A percentile compares a stretch with the other conserved stretches of the same genome.
Evolutionary conservation across 37 sponge, comb jelly and placozoan species (phyloP).

Genomic region (Halichondria panicea): DNA sequence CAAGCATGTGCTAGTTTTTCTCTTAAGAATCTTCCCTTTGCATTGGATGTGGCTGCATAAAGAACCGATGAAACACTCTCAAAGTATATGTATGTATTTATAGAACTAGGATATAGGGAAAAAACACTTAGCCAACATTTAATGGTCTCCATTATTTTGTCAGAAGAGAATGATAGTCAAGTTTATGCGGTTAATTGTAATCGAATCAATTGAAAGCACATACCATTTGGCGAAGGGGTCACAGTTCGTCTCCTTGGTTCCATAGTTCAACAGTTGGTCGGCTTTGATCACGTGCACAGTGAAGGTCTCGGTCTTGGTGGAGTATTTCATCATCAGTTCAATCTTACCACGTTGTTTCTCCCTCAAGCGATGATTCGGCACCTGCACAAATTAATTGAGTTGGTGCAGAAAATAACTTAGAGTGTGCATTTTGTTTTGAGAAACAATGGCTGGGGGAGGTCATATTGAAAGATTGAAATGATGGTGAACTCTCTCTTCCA

Average conservation of each 20-base stretch:
- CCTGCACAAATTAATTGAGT: conserved; percentile 1
- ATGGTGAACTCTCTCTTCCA: not conserved
- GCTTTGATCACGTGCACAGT: conserved; percentile 11
- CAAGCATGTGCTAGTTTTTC: not conserved
- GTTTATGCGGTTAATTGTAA: too few species aligned
- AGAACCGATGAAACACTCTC: too few species aligned
- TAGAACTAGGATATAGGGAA: too few species aligned
- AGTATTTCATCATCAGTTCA: conserved; percentile 21
- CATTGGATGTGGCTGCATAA: conserved; percentile 1
- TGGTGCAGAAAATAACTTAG: not conserved
- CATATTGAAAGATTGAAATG: not conserved
- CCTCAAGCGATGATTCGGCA: not conserved
- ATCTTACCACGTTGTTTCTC: conserved; percentile 8
- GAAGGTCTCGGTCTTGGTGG: not conserved
- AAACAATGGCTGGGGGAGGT: not conserved
- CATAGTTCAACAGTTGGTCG: not conserved
- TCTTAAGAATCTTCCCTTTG: not conserved
- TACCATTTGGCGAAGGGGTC: conserved; percentile 45
- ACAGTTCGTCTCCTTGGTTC: conserved; percentile 9
- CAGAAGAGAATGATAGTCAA: too few species aligned
- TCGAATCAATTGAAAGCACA: too few species aligned
- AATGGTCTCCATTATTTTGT: not conserved
- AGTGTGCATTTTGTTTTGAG: not conserved
- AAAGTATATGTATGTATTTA: too few species aligned
- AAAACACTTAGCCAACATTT: not conserved